These are phyloP conservation scores for Osedax frankpressi DNA, from an alignment of 2,888 invertebrate genomes.

Conservation along the genomic window DNA sequence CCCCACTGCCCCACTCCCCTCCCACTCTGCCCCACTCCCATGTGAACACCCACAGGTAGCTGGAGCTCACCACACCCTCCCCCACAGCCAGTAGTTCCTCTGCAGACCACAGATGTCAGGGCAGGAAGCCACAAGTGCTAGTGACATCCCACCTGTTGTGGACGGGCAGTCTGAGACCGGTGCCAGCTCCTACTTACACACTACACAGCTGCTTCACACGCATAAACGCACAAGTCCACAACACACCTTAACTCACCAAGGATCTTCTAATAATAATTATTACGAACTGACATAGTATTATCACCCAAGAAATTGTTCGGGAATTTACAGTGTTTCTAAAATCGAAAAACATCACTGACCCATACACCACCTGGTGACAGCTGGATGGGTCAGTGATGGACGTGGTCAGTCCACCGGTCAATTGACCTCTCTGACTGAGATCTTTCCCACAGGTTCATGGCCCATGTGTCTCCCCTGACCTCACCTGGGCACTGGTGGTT, in stretches of 20 bases:
- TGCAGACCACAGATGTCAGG: not conserved
- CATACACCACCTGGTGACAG: conserved; percentile 3
- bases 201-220: conserved; percentile 1
- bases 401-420: conserved; percentile 1
- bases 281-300: no score
- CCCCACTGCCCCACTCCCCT: conserved; percentile 12
- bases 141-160: conserved; percentile 9
- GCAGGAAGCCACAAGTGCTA: not conserved
- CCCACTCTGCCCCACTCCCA: conserved; percentile 6
- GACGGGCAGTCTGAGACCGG: not conserved
- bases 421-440: not conserved
- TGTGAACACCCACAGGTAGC: conserved; percentile 6
- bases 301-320: not conserved
- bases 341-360: no score
- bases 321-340: not conserved
- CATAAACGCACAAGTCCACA: not conserved
- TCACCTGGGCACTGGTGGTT: conserved; percentile 7
- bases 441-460: conserved; percentile 6
- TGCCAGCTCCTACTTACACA: not conserved
- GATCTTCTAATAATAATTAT: conserved; percentile 2
- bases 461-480: not conserved
- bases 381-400: conserved; percentile 4
- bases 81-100: conserved; percentile 1
- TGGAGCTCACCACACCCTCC: not conserved
- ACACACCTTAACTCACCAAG: not conserved